Base-by-base conservation (phyloP, 2,113 vertebrate genomes). In the Leucopsar rothschildi region DNA sequence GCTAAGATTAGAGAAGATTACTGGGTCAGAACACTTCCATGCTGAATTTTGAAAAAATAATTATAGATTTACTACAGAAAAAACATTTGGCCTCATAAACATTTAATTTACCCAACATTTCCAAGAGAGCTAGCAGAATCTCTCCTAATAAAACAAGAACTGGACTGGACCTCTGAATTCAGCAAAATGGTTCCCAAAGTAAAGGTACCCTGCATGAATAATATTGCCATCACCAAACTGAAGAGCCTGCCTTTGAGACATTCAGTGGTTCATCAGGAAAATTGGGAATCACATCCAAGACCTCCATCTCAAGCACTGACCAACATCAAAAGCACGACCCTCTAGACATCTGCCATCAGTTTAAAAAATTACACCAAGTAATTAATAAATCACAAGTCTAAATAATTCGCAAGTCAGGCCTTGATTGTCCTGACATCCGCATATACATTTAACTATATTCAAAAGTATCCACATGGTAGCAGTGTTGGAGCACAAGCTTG, bases 1-100 rank as follows among this genome's bases (percentile, higher is more conserved):
- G 66, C 79, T 55, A 90, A 96, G 66, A 95, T 93, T 44, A 89
- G 37, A 82, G 94, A 96, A 97, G 28, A 90, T 90, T 77, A 86
- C 5, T 82, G 21, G 20, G 66, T 95, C 66, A 96, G 66, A 75
- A 91, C 27, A 53, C 10, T 84, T 86, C 39, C 56, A 57, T 0
- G 0, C 5, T 42, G 63, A 65, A 59, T 61, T 88, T 22, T 77
- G 20, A 77, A 80, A 77, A 45, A 89, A 50, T 8, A 76, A 65
- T 40, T 49, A 45, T 0, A 83, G 23, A 39, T 66, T 66, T 72
- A 35, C 25, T 44, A 39, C 1, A 44, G 72, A 93, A 95, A 84
- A 90, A 87, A 24, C 13, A 23, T 42, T 29, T 66, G 42, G 18
- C 42, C 55, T 53, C 17, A 17, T 16, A 50, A 72, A 25, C n/a